Base-by-base conservation (phyloP, 2,113 vertebrate species). In the Ceyx melanurus region DNA sequence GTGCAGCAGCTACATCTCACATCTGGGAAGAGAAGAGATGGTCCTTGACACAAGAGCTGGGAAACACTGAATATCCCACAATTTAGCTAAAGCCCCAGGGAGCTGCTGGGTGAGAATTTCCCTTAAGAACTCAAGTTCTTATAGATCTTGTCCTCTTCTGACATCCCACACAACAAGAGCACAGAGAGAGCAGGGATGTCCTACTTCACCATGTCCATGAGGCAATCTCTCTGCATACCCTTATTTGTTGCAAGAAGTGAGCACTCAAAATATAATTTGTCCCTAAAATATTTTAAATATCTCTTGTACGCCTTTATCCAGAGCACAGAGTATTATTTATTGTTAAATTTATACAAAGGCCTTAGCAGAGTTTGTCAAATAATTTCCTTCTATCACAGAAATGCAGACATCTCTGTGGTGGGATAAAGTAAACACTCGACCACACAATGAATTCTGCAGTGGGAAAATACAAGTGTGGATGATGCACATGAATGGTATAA, bases 31-130 rank as follows among this genome's bases (percentile, higher is more conserved):
- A 81, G 65, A 71, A 68, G 46, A 94, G 80, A 83, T 1, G 0
- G 51, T 80, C 64, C 65, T 60, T 3, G 11, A 88, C 93, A 82
- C 89, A 11, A 26, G 64, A 92, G 67, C 3, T 94, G 78, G 82
- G 95, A 88, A 96, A 91, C 4, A 33, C 50, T 43, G 58, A 80
- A 20, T 70, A 95, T 91, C 95, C 93, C 94, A 94, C 82, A 92
- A 92, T 56, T 86, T 23, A 77, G 84, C 79, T 51, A 74, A 92
- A 91, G 72, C 90, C 56, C 85, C 56, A 22, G 80, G 92, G 95
- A 96, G 21, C 45, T 62, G 16, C 50, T 89, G 92, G 90, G 54
- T 58, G 86, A 88, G 70, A 92, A 84, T 11, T 62, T 82, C 62
- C 50, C 37, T 37, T 46, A 68, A 76, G 66, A 93, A 86, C 31